These are phyloP conservation scores for Caenorhabditis sp. DNA, from an alignment of 2,888 invertebrate genomes.

Conservation along the genomic window DNA sequence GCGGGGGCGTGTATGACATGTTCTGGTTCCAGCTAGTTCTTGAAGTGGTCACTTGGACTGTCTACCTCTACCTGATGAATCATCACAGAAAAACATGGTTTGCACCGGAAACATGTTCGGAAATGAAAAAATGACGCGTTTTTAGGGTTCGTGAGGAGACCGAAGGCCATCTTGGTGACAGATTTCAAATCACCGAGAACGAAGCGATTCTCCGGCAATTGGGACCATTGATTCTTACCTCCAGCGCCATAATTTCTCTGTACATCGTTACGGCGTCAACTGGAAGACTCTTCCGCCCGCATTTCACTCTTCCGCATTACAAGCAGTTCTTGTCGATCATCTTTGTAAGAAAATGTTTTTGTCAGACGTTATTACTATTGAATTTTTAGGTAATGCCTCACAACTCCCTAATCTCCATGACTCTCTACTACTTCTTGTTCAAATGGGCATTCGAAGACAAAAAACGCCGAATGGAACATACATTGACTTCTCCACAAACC, in stretches of 20 bases:
- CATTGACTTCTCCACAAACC: conserved; percentile 1
- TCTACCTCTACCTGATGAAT: conserved; percentile 6
- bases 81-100: not conserved
- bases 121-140: not conserved
- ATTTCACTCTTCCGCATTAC: conserved; percentile 31
- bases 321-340: conserved; percentile 45
- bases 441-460: conserved; percentile 4
- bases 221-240: conserved; percentile 12
- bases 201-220: not conserved
- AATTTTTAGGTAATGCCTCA: conserved; percentile 45
- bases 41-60: conserved; percentile 7
- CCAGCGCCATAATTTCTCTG: conserved; percentile 19
- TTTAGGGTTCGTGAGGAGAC: conserved; percentile 17
- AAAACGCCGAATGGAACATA: conserved; percentile 6
- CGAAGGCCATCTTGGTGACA: conserved; percentile 3
- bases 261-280: conserved; percentile 30
- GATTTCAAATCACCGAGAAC: conserved; percentile 20
- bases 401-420: conserved; percentile 28
- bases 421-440: conserved; percentile 22
- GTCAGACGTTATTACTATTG: not conserved
- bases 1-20: conserved; percentile 24
- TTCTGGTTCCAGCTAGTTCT: conserved; percentile 18
- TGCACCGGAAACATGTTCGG: not conserved
- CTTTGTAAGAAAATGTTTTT: conserved; percentile 30
- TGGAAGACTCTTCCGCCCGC: not conserved